phyloP scores from a whole-genome alignment of 2,888 invertebrate species.

The Lasioglossum calceatum region DNA sequence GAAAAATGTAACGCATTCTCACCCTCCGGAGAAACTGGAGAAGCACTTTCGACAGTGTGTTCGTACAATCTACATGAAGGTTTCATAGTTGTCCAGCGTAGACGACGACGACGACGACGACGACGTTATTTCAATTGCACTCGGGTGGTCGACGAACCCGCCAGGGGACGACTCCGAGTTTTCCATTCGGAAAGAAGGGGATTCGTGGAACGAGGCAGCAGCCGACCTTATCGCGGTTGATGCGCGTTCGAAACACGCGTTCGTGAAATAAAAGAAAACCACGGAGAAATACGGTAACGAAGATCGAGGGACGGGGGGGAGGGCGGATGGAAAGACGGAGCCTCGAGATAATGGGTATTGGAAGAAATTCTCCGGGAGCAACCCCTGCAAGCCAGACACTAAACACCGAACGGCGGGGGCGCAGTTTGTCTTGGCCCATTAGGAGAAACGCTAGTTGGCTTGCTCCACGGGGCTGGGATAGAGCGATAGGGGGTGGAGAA shows the following conservation, averaged over 20 bases:
- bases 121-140: neutral
- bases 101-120: neutral
- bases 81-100: neutral
- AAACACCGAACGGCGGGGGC: constrained; percentile 78
- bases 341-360: constrained; percentile 75
- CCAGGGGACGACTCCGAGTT: neutral
- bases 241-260: constrained; percentile 42
- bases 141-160: neutral
- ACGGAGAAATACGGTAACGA: constrained; percentile 50
- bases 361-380: constrained; percentile 73
- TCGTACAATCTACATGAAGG: neutral
- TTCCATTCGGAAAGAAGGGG: neutral
- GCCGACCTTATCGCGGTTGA: constrained; percentile 44
- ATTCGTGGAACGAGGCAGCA: neutral
- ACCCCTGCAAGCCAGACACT: constrained; percentile 75
- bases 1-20: no score
- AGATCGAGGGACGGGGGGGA: constrained; percentile 13
- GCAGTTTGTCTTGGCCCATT: constrained; percentile 85
- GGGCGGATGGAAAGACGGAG: constrained; percentile 59
- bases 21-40: neutral
- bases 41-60: neutral
- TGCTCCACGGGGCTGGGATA: constrained; percentile 75
- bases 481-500: constrained; percentile 76
- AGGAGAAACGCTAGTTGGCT: constrained; percentile 84
- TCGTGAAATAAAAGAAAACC: constrained; percentile 52